Evolutionary conservation across 2,797 vertebrate genomes (phyloP).

Genomic region (Neosilurus hyrtlii): DNA sequence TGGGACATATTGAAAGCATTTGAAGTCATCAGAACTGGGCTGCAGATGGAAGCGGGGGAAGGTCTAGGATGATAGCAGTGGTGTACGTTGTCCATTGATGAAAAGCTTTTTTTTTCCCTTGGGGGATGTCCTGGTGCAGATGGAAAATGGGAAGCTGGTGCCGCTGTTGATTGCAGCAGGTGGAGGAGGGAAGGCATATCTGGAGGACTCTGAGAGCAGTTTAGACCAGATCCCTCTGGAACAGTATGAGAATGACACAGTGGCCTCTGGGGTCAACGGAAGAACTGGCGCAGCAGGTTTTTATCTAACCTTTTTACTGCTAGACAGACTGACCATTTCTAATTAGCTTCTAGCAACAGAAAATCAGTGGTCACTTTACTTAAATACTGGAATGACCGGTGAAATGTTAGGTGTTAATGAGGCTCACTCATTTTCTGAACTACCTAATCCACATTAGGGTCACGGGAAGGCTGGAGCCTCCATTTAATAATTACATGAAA

Average conservation of each 20-base stretch:
- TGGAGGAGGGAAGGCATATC: conserved; percentile 87
- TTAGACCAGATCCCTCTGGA: conserved; percentile 71
- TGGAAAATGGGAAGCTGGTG: conserved; percentile 71
- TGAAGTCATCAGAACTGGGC: conserved; percentile 25
- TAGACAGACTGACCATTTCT: background rate
- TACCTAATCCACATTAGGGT: too few species aligned
- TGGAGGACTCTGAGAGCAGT: conserved; percentile 76
- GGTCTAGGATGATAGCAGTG: conserved; percentile 1
- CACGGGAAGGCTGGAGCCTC: too few species aligned
- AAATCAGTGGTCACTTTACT: background rate
- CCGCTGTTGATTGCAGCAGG: conserved; percentile 87
- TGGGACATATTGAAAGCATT: conserved; percentile 51
- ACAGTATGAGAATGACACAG: conserved; percentile 81
- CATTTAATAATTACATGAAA: conserved; percentile 7
- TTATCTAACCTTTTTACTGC: background rate
- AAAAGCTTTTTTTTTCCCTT: conserved; percentile 17
- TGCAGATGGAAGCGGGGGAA: conserved; percentile 25
- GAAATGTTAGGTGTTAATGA: background rate
- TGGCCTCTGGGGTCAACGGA: conserved; percentile 73
- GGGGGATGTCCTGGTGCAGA: conserved; percentile 59
- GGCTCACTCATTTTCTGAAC: background rate
- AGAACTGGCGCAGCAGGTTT: conserved; percentile 82
- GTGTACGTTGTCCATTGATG: conserved; percentile 17
- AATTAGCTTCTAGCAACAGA: background rate
- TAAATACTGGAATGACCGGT: background rate